These are phyloP conservation scores for Euura lappo DNA, from an alignment of 1,140 invertebrate species.

Conservation along the genomic window DNA sequence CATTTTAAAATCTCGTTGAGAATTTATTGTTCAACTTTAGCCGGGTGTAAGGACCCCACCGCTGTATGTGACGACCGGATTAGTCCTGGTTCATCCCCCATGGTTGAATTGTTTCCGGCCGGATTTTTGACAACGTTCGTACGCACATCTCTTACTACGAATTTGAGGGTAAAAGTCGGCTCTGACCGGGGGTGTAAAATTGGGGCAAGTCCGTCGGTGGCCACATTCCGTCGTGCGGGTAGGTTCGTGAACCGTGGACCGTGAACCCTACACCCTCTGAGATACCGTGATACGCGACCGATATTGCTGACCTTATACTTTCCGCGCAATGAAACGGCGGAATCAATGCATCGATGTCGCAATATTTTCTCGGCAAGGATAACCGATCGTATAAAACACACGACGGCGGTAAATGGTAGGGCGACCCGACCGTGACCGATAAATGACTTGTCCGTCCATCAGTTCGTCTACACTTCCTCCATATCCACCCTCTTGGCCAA, in stretches of 20 bases:
- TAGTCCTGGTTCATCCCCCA: no score
- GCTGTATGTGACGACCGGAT: no score
- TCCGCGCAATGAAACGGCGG: neutral
- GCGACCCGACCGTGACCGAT: neutral
- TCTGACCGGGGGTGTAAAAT: neutral
- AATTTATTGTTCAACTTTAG: neutral
- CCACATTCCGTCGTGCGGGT: neutral
- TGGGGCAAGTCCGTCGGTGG: neutral
- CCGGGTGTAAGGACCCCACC: no score
- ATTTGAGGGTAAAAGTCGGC: no score
- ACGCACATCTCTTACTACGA: no score
- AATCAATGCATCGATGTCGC: constrained; percentile 5
- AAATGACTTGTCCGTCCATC: neutral
- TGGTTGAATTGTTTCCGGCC: neutral
- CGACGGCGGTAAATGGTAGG: neutral
- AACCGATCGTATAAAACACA: constrained; percentile 2
- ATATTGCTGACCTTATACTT: constrained; percentile 7
- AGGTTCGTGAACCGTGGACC: neutral
- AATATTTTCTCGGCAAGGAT: neutral
- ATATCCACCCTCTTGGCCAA: no score
- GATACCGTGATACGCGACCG: constrained; percentile 1
- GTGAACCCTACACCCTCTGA: neutral
- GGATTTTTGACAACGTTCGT: neutral
- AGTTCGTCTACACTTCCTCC: no score
- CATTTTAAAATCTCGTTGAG: neutral